phyloP scores from a whole-genome alignment of 2,113 vertebrate genomes.

The Scomber colias region DNA sequence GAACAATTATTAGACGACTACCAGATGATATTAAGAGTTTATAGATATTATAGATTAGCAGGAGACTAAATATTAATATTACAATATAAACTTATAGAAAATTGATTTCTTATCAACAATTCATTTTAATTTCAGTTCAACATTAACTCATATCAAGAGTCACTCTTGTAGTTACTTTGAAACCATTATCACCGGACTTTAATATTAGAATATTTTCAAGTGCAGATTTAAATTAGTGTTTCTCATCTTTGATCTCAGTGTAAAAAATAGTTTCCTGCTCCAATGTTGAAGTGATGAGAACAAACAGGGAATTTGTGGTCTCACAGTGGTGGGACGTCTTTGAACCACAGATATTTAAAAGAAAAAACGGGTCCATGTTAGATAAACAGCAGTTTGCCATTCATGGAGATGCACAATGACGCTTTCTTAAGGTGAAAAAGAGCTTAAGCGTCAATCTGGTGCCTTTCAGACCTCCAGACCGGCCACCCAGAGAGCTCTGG shows the following conservation, averaged over 20 bases:
- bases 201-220: background rate
- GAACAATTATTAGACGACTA: too few relatives aligned
- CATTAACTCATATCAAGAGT: background rate
- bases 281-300: conserved; percentile 6
- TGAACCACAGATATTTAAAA: conserved; percentile 49
- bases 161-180: background rate
- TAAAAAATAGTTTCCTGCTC: conserved; percentile 7
- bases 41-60: too few relatives aligned
- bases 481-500: conserved; percentile 85
- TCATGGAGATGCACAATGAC: conserved; percentile 79
- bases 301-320: conserved; percentile 5
- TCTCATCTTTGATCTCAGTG: conserved; percentile 30
- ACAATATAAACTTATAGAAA: background rate
- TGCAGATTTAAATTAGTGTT: conserved; percentile 3
- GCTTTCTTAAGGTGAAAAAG: conserved; percentile 69
- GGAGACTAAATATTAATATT: too few relatives aligned
- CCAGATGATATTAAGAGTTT: too few relatives aligned
- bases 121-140: too few relatives aligned
- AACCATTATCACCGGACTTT: background rate
- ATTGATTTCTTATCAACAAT: too few relatives aligned
- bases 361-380: conserved; percentile 45
- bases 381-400: conserved; percentile 82
- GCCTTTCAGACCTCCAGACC: conserved; percentile 80
- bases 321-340: conserved; percentile 20
- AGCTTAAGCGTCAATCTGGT: conserved; percentile 76